Percentiles rank a stretch among this genome's conserved stretches.
Evolutionary conservation across 1,140 invertebrate genomes (phyloP).

Genomic region (Drosophila bocki): DNA sequence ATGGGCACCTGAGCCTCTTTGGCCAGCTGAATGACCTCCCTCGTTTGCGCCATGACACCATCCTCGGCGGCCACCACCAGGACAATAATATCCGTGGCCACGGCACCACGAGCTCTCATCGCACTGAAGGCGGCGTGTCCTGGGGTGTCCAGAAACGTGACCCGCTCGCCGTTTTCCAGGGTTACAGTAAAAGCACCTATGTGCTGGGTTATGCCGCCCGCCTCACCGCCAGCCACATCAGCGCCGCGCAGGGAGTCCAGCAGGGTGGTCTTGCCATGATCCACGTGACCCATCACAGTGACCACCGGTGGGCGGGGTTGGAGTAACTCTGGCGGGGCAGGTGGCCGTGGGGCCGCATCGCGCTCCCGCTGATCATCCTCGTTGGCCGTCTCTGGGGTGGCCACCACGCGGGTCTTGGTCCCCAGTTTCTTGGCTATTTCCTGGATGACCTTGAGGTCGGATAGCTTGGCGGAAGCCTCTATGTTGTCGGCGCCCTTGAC

Average conservation of each 20-base stretch:
- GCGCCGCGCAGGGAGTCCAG: constrained; percentile 95
- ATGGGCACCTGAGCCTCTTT: constrained; percentile 94
- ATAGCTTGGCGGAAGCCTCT: constrained; percentile 85
- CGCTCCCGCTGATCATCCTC: constrained; percentile 82
- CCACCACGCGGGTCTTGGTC: constrained; percentile 86
- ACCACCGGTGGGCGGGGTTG: constrained; percentile 94
- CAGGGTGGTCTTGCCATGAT: constrained; percentile 99
- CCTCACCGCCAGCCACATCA: constrained; percentile 95
- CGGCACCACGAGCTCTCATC: constrained; percentile 96
- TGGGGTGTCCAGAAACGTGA: constrained; percentile 99
- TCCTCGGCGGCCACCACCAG: constrained; percentile 99
- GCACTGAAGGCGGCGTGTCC: constrained; percentile 98
- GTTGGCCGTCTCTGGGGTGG: constrained; percentile 84
- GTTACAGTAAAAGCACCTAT: constrained; percentile 98
- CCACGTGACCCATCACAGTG: constrained; percentile 99
- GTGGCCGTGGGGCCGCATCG: constrained; percentile 87
- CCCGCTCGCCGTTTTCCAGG: constrained; percentile 89
- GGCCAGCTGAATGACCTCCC: constrained; percentile 92
- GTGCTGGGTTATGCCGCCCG: constrained; percentile 99
- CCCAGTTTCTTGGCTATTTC: constrained; percentile 89
- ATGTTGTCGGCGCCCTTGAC: constrained; percentile 87
- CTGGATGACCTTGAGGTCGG: constrained; percentile 87
- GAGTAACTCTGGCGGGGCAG: constrained; percentile 88
- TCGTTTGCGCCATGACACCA: constrained; percentile 99
- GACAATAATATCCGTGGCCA: constrained; percentile 97